Percentiles rank a stretch among this genome's conserved stretches.
Conservation (phyloP, 2,797 vertebrate genomes). For the Cryptoblepharus egeriae region DNA sequence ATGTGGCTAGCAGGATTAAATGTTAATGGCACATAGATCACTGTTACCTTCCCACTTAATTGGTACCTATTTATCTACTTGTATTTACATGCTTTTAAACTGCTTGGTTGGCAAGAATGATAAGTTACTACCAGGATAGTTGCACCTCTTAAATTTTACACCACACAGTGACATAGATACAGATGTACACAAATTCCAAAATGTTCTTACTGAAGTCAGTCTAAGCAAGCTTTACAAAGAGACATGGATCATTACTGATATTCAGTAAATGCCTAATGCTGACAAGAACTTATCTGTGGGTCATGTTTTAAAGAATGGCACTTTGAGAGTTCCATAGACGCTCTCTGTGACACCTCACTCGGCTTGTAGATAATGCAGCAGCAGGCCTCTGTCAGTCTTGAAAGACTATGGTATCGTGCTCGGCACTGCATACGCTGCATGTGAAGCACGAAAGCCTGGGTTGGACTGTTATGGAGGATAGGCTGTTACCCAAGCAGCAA, state of each 20-base stretch:
- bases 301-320: slow-evolving; percentile 29
- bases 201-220: slow-evolving; percentile 19
- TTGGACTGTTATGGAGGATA: no score
- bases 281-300: slow-evolving; percentile 26
- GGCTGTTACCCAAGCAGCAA: no score
- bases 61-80: no score
- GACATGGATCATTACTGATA: slow-evolving; percentile 18
- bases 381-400: no score
- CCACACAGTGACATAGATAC: background rate
- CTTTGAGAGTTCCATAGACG: slow-evolving; percentile 1
- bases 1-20: no score
- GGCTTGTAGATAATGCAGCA: background rate
- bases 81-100: no score
- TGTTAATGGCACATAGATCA: no score
- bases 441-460: no score
- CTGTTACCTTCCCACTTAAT: no score
- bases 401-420: no score
- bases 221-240: slow-evolving; percentile 17
- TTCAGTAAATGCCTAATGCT: slow-evolving; percentile 11
- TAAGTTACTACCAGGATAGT: slow-evolving; percentile 13
- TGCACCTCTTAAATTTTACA: slow-evolving; percentile 3
- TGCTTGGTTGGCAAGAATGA: background rate
- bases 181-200: slow-evolving; percentile 21
- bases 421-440: no score
- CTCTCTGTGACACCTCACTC: background rate